Conservation (phyloP, 2,797 vertebrate species). For the Martes flavigula region DNA sequence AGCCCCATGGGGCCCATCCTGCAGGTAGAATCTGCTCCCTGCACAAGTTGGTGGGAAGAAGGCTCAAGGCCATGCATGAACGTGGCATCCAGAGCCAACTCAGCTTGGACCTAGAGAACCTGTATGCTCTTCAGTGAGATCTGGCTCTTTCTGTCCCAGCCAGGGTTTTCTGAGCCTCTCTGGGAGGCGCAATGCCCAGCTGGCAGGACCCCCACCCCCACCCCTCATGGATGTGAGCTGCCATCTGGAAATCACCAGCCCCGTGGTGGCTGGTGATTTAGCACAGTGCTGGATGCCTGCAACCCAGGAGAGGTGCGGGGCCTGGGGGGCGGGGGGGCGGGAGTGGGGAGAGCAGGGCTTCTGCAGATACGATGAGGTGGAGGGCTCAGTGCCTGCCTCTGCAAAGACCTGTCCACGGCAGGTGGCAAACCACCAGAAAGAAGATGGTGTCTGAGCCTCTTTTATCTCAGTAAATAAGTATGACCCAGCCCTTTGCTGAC, state of each 20-base stretch:
- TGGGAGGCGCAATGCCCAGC: neutral
- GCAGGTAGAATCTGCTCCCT: neutral
- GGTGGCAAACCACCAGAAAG: neutral
- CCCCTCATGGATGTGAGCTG: neutral
- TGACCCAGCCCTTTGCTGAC: neutral
- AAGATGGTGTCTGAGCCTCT: neutral
- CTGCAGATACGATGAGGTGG: neutral
- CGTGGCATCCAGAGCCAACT: neutral
- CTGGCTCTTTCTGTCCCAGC: neutral
- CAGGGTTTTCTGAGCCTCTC: neutral
- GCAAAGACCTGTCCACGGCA: neutral
- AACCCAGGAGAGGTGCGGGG: neutral
- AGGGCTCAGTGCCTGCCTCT: neutral
- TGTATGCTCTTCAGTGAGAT: neutral
- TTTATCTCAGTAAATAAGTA: neutral
- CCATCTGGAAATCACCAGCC: neutral
- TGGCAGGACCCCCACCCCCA: neutral
- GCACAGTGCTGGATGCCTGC: neutral
- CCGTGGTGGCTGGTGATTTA: too few species aligned
- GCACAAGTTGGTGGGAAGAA: accelerated
- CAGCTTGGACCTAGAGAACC: neutral
- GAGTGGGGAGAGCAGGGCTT: neutral
- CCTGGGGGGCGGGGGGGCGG: neutral
- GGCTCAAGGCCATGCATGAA: neutral
- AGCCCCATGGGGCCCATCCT: accelerated